Base-by-base conservation (phyloP, 2,113 vertebrate genomes). In the Ranitomeya imitator region DNA sequence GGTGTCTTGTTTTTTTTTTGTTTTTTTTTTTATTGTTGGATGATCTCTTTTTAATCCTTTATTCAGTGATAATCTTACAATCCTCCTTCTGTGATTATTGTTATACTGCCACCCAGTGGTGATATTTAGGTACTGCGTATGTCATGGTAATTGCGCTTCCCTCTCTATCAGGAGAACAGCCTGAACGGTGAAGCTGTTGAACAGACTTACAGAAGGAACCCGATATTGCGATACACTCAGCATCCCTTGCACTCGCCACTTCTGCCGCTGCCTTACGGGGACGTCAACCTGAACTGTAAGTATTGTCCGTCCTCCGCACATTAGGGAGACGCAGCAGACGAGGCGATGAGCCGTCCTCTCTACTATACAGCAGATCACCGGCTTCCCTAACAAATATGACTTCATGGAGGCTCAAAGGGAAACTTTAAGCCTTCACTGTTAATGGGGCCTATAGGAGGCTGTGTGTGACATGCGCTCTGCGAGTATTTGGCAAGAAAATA, bases 201-300 rank as follows among this genome's bases (percentile, higher is more conserved):
- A 81, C 97, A 97, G 92, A 98, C 95, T 0, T 98, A 97, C 18
- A 93, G 95, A 90, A 96, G 97, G 90, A 98, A 98, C 90, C 97
- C 97, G 31, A 98, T 98, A 90, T 91, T 98, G 79, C 92, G 97
- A 94, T 98, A 98, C 83, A 98, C 97, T 2, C 97, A 97, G 94
- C 97, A 97, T 88, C 96, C 97, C 0, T 92, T 98, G 91, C 97
- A 98, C 91, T 95, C 97, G 0, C 97, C 97, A 5, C 93, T 98
- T 9, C 95, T 98, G 71, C 97, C 97, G 0, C 93, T 98, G 0
- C 96, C 96, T 0, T 98, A 98, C 0, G 97, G 97, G 90, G 97
- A 98, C 89, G 93, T 98, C 89, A 95, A 93, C 73, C 82, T 93
- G 85, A 96, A 91, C 91, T 65, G 97, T 98, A 90, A 95, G 97